These are phyloP conservation scores for Pipra filicauda DNA, from an alignment of 2,113 vertebrate genomes.

Conservation along the genomic window DNA sequence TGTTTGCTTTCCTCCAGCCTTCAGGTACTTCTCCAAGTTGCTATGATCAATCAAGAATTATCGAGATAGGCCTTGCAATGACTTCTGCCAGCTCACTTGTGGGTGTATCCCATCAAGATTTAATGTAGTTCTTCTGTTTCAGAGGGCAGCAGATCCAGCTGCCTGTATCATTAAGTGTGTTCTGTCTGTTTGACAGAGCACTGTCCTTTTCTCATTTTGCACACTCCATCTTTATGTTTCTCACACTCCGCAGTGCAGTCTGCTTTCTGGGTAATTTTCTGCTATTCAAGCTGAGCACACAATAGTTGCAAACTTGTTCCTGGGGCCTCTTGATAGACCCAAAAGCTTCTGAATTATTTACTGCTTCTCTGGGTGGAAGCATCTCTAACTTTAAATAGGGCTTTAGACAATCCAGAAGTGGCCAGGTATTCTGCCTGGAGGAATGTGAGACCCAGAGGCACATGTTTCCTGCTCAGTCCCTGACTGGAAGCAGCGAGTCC, in stretches of 20 bases:
- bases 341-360: not conserved
- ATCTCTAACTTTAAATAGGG: not conserved
- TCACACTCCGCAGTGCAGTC: not conserved
- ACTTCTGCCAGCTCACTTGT: not conserved
- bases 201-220: slow-evolving; percentile 3
- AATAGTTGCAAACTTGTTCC: not conserved
- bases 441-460: not conserved
- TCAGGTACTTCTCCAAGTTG: not conserved
- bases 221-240: not conserved
- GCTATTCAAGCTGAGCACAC: not conserved
- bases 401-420: not conserved
- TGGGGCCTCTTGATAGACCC: not conserved
- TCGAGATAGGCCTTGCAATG: rapidly evolving
- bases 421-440: not conserved
- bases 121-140: not conserved
- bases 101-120: not conserved
- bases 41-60: not conserved
- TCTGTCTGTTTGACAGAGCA: not conserved
- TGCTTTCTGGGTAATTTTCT: not conserved
- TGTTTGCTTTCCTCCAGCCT: not conserved
- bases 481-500: not conserved
- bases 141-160: not conserved
- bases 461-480: not conserved
- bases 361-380: not conserved
- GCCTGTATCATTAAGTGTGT: not conserved